Base-by-base conservation (phyloP, 2,797 vertebrate species). In the Eulemur mongoz region DNA sequence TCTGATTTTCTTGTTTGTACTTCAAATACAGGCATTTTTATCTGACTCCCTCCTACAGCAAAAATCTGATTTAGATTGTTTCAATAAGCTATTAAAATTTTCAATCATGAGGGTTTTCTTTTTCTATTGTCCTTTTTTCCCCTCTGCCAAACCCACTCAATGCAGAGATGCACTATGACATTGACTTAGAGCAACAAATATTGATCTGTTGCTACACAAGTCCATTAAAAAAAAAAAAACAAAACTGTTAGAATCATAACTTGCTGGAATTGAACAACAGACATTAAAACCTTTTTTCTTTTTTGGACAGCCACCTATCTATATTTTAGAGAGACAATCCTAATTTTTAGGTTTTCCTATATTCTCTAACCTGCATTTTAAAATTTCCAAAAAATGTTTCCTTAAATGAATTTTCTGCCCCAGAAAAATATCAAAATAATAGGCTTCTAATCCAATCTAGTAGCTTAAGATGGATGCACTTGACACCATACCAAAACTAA, bases 21-120 rank as follows among this genome's bases (percentile, higher is more conserved):
- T 96, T 98, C 96, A 97, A 97, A 98, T 95, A 87, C 12, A 94
- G 91, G 63, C 78, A 88, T 75, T 98, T 98, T 97, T 97, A 97
- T 97, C 94, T 93, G 70, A 96, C 92, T 97, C 38, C 83, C 76
- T 96, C 97, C 95, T 95, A 82, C 92, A 97, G 96, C 70, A 88
- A 98, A 96, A 97, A 97, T 43, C 80, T 90, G 32, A 98, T 96
- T 98, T 95, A 96, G 93, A 97, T 90, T 97, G 91, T 96, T 98
- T 98, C 98, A 98, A 93, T 90, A 98, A 97, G 87, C 97, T 97
- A 97, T 97, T 98, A 97, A 96, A 98, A 97, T 59, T 92, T 97
- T 98, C 88, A 96, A 1, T 98, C 92, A 90, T 25, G 4, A 95
- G 76, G 59, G 78, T 98, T 95, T 89, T 96, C 78, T 94, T 97